A percentile compares a stretch with the other conserved stretches of the same genome.
These are phyloP conservation scores for Vulpes vulpes DNA, from an alignment of 2,113 vertebrate species.

Conservation along the genomic window DNA sequence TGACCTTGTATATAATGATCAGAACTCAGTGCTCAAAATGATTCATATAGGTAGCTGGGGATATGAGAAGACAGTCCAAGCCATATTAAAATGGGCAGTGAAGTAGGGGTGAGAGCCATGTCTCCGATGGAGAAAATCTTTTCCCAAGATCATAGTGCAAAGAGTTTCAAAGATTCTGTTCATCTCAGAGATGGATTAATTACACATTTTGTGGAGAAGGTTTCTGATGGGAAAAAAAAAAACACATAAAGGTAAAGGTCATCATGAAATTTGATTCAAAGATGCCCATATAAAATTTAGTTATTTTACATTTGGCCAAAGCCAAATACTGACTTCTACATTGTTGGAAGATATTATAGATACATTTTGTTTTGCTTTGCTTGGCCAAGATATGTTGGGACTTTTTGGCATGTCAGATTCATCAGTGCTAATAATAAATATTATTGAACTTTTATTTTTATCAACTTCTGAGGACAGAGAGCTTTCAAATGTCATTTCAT, in stretches of 20 bases:
- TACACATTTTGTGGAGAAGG: neutral
- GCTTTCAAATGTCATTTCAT: neutral
- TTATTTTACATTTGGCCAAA: slow-evolving; percentile 26
- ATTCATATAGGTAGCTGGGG: slow-evolving; percentile 66
- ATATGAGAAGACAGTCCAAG: slow-evolving; percentile 25
- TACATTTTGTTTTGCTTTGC: neutral
- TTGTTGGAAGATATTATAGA: neutral
- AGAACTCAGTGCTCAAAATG: slow-evolving; percentile 77
- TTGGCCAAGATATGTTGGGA: neutral
- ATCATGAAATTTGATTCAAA: neutral
- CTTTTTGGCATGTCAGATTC: neutral
- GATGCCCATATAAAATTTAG: neutral
- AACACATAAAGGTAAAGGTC: neutral
- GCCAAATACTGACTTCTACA: neutral
- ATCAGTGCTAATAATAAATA: neutral
- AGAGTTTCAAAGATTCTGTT: slow-evolving; percentile 18
- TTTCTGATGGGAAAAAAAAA: slow-evolving; percentile 7
- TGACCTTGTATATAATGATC: slow-evolving; percentile 87
- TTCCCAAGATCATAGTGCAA: slow-evolving; percentile 6
- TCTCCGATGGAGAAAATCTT: neutral
- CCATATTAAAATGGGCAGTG: neutral
- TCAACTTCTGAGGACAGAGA: slow-evolving; percentile 1
- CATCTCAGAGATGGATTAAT: neutral
- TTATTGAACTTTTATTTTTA: slow-evolving; percentile 41
- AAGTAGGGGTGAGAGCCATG: neutral